Evolutionary conservation across 2,113 vertebrate genomes (phyloP).

Genomic region (cattle (Bos taurus)): DNA sequence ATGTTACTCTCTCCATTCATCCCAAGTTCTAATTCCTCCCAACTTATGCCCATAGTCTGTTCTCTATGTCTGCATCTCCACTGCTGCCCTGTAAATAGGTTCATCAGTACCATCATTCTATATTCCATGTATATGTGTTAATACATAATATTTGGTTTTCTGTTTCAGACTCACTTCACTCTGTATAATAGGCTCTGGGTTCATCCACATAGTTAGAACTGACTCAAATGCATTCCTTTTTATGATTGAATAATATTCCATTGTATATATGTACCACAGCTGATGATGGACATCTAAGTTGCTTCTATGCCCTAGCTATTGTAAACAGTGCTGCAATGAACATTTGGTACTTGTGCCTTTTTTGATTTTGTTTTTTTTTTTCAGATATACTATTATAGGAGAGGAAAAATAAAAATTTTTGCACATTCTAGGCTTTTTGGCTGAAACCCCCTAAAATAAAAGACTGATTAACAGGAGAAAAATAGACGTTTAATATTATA

Average conservation of each 20-base stretch:
- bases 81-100: neutral
- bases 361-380: neutral
- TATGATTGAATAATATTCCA: neutral
- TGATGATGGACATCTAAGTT: neutral
- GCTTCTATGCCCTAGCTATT: neutral
- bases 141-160: neutral
- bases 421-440: neutral
- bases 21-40: neutral
- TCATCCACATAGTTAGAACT: neutral
- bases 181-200: neutral
- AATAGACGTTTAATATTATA: neutral
- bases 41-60: neutral
- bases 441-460: neutral
- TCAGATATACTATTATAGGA: neutral
- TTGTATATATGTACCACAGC: neutral
- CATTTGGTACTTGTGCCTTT: neutral
- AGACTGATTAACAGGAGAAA: neutral
- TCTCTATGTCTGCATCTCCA: neutral
- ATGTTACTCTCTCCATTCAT: neutral
- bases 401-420: neutral
- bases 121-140: neutral
- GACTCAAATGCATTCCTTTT: neutral
- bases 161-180: neutral
- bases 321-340: neutral
- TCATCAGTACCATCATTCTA: neutral